A percentile compares a stretch with the other conserved stretches of the same genome.
phyloP scores from a whole-genome alignment of 2,797 vertebrate genomes.

The Etheostoma nigrum region DNA sequence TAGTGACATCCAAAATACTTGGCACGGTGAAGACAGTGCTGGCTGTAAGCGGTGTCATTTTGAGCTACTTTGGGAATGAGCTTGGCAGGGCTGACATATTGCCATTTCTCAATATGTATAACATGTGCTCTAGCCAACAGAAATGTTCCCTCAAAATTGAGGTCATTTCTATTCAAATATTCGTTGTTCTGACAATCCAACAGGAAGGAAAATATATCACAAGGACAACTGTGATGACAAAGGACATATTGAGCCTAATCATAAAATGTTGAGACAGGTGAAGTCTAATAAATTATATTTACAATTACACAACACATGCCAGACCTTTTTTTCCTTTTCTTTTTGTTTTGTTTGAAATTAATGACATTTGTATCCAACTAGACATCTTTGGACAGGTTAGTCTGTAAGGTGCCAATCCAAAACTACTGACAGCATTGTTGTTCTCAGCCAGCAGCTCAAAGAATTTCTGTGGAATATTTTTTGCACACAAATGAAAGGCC shows the following conservation, averaged over 20 bases:
- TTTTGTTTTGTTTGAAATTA: conserved; percentile 1
- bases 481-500: conserved; percentile 59
- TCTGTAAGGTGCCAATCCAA: background rate
- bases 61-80: conserved; percentile 60
- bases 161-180: conserved; percentile 68
- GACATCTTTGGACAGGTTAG: conserved; percentile 12
- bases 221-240: conserved; percentile 40
- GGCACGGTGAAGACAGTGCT: conserved; percentile 33
- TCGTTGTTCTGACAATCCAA: conserved; percentile 58
- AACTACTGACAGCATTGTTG: conserved; percentile 12
- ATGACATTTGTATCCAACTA: conserved; percentile 1
- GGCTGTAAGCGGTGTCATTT: conserved; percentile 64
- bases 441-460: conserved; percentile 29
- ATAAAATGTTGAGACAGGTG: conserved; percentile 18
- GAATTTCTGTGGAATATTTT: conserved; percentile 41
- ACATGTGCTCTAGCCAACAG: conserved; percentile 58
- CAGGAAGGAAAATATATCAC: conserved; percentile 26
- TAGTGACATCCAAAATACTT: conserved; percentile 62
- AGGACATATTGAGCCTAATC: conserved; percentile 27
- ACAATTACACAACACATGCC: background rate
- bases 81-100: conserved; percentile 66
- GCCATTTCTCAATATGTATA: conserved; percentile 63
- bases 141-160: conserved; percentile 66
- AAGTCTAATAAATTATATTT: conserved; percentile 1
- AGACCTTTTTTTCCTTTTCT: background rate